phyloP scores from a whole-genome alignment of 2,888 invertebrate species.

The Acrocyrtus sp. region DNA sequence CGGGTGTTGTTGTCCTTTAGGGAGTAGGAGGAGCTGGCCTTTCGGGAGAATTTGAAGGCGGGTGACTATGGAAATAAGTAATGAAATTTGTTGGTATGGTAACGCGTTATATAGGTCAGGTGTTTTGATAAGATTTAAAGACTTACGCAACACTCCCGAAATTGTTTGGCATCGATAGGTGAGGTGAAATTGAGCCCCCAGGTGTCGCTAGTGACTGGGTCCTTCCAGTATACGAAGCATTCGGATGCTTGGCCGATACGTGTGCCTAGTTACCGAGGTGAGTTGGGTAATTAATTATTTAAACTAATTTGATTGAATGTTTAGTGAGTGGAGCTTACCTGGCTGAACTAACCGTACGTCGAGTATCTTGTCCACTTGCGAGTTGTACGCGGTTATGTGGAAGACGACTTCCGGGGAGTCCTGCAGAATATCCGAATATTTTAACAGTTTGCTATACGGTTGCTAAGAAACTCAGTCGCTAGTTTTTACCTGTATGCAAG shows the following conservation, averaged over 20 bases:
- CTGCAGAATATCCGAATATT: slow-evolving; percentile 68
- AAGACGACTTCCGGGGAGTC: slow-evolving; percentile 97
- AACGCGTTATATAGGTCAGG: too few relatives aligned
- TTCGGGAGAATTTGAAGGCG: slow-evolving; percentile 97
- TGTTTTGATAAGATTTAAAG: too few relatives aligned
- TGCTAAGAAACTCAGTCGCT: too few relatives aligned
- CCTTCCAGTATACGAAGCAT: slow-evolving; percentile 99
- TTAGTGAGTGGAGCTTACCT: too few relatives aligned
- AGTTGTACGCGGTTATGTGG: slow-evolving; percentile 98
- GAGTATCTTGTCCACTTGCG: slow-evolving; percentile 97
- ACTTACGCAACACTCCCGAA: slow-evolving; percentile 97
- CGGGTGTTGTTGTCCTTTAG: slow-evolving; percentile 80
- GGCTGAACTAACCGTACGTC: slow-evolving; percentile 97
- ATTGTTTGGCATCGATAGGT: slow-evolving; percentile 96
- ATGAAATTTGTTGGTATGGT: too few relatives aligned
- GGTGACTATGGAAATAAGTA: slow-evolving; percentile 81
- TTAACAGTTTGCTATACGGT: too few relatives aligned
- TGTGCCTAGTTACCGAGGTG: slow-evolving; percentile 84
- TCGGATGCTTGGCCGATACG: slow-evolving; percentile 97
- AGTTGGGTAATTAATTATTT: too few relatives aligned
- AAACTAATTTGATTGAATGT: too few relatives aligned
- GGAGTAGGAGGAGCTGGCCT: slow-evolving; percentile 96
- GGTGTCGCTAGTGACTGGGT: slow-evolving; percentile 95
- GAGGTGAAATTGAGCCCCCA: slow-evolving; percentile 99
- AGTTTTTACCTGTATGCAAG: slow-evolving; percentile 79